Base-by-base conservation (phyloP, 2,113 vertebrate genomes). In the Porphyrio hochstetteri region DNA sequence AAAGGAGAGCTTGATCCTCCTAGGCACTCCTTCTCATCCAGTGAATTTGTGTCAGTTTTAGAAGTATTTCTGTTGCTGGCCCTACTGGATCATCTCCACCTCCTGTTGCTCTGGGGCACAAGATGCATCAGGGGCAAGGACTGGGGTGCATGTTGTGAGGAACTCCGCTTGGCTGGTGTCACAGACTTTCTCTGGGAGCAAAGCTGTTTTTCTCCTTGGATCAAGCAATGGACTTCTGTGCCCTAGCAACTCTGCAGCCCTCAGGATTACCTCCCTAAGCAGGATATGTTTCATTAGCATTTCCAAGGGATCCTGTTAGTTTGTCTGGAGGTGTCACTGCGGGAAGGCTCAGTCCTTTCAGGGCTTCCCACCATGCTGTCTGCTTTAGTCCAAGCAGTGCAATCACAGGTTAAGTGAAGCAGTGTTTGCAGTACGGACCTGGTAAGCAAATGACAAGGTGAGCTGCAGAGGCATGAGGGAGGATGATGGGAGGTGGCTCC, bases 251-350 rank as follows among this genome's bases (percentile, higher is more conserved):
- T 61, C 59, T 55, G 21, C 20, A 91, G 57, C 48, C 38, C 69
- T 86, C 31, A 57, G 29, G 18, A 57, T 82, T 71, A 38, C 19
- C 21, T 27, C 5, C n/a, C 8, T 44, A 38, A 44, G 52, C 77
- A 95, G 94, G 83, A 79, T 78, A 33, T 59, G 21, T 93, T 87
- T 71, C 69, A 71, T 87, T 89, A 85, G 27, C 83, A 86, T 91
- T 48, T 89, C 72, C 69, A 84, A 84, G 13, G 72, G 44, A 60
- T 79, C 77, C 20, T 89, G 29, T 76, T 71, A 38, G 35, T 48
- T 70, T 10, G 3, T 35, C 65, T 53, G 28, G 76, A 84, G 42
- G 42, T 60, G 77, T 86, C 70, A 60, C 52, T 1, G 4, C 36
- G 67, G 88, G 69, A 93, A 93, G 65, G 35, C 29, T 88, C 50